These are phyloP conservation scores for Odocoileus hemionus DNA, from an alignment of 2,113 vertebrate genomes.

Conservation along the genomic window DNA sequence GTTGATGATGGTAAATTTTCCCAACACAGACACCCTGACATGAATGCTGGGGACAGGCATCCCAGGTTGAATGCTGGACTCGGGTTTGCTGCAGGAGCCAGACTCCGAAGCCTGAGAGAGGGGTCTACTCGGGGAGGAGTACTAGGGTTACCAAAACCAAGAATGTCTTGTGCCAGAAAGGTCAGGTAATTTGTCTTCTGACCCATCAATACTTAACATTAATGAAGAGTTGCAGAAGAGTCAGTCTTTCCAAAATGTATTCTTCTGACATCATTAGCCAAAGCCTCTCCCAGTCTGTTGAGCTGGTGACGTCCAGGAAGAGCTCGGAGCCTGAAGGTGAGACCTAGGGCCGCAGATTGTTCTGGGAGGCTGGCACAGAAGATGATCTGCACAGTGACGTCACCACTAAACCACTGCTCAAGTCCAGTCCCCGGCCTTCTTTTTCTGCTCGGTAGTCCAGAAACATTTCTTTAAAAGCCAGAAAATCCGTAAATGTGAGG, in stretches of 20 bases:
- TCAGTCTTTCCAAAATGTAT: background rate
- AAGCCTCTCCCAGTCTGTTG: background rate
- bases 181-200: background rate
- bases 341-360: conserved; percentile 51
- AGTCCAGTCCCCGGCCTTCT: conserved; percentile 91
- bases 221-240: background rate
- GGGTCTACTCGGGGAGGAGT: background rate
- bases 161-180: background rate
- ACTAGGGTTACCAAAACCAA: background rate
- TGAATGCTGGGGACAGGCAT: background rate
- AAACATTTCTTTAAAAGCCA: conserved; percentile 98
- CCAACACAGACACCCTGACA: background rate
- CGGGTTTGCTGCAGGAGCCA: background rate
- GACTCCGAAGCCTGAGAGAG: background rate
- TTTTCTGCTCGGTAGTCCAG: conserved; percentile 94
- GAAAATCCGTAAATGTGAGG: conserved; percentile 95
- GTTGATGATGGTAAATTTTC: background rate
- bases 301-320: background rate
- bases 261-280: background rate
- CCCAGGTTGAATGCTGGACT: background rate
- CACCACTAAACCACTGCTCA: conserved; percentile 88
- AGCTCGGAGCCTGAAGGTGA: background rate
- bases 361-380: conserved; percentile 67
- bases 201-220: conserved; percentile 29
- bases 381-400: conserved; percentile 84